Evolutionary conservation across 2,113 vertebrate species (phyloP), one percentile per base, ranked within the genome.

Genomic region (Odontesthes bonariensis): DNA sequence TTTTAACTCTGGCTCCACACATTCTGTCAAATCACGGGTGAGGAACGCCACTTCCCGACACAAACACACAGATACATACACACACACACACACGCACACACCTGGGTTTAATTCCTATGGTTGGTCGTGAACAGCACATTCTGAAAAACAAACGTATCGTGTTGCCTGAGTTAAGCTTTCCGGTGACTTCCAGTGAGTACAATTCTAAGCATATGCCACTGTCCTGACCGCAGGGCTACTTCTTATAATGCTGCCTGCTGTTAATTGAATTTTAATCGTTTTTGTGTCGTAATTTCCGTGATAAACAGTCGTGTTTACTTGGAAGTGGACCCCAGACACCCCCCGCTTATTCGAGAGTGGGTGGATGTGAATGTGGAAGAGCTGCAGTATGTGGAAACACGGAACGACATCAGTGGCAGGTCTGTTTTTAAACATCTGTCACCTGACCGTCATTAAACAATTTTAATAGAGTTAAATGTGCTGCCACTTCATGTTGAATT

Each of bases 251-350:
- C 42, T 14, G 53, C 27, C 19, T 44, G 16, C 40, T 47, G 49
- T 63, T 71, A 38, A 85, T 76, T 27, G 27, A 12, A 52, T 84
- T 66, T 89, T 19, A 52, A 32, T 75, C 27, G 14, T 20, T 78
- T 40, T 20, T 77, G 8, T 75, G 53, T 63, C 32, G 9, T 35
- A 17, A 67, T 52, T 20, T 20, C 27, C 16, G 55, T 66, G 42
- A 63, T 58, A 12, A 72, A 75, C 90, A 99, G 98, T 11, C 95
- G 91, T 2, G 51, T 98, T 73, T 99, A 97, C 92, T 91, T 99
- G 74, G 98, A 99, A 89, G 96, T 97, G 66, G 97, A 99, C 67
- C 95, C 96, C 56, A 94, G 95, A 20, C 97, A 99, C 54, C 97
- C 96, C 23, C 60, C 75, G 27, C 93, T 96, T 65, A 90, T 99